Evolutionary conservation across 2,113 vertebrate genomes (phyloP).

Genomic region (Chrysochloris asiatica): DNA sequence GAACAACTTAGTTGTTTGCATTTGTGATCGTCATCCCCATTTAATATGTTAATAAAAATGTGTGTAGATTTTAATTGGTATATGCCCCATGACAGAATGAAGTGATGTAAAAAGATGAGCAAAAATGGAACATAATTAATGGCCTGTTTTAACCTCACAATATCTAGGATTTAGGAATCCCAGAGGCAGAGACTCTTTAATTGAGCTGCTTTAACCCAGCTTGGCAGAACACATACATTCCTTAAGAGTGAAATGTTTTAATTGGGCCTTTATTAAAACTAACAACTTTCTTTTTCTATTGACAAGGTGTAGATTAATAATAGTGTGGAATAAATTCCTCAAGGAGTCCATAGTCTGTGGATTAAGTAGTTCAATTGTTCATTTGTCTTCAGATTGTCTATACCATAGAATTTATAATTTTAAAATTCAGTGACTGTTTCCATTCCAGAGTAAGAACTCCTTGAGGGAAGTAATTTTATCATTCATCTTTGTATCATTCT

Average conservation of each 20-base stretch:
- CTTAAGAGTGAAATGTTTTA: background rate
- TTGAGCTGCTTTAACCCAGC: background rate
- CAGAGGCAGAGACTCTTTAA: background rate
- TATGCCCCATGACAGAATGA: conserved; percentile 36
- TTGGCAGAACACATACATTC: background rate
- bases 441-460: background rate
- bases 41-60: conserved; percentile 40
- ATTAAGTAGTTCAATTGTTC: background rate
- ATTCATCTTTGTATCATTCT: background rate
- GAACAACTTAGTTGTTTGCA: conserved; percentile 58
- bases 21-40: conserved; percentile 41
- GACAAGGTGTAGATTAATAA: background rate
- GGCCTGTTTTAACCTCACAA: background rate
- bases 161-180: background rate
- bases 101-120: background rate
- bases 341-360: background rate
- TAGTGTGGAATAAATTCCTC: background rate
- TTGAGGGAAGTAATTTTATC: background rate
- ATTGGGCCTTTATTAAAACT: background rate
- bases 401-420: background rate
- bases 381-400: background rate
- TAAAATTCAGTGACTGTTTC: background rate
- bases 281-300: background rate
- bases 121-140: conserved; percentile 1
- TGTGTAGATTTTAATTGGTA: conserved; percentile 7